phyloP scores from a whole-genome alignment of 2,888 invertebrate species.

The Melanchra persicariae region DNA sequence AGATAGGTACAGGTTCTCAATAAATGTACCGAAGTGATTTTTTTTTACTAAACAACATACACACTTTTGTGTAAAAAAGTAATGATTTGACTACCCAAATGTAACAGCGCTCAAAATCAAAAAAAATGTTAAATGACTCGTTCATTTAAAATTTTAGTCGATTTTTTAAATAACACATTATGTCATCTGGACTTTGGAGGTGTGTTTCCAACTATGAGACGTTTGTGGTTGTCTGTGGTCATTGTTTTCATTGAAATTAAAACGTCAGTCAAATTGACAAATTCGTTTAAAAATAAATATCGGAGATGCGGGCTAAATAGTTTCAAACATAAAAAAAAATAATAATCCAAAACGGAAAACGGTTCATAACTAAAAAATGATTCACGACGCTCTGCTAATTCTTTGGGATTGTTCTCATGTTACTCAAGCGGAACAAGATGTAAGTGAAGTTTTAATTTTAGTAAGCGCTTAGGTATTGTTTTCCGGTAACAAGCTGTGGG shows the following conservation, averaged over 20 bases:
- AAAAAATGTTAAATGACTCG: too few species aligned
- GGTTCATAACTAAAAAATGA: constrained; percentile 84
- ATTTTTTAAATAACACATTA: too few species aligned
- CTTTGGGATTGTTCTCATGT: constrained; percentile 91
- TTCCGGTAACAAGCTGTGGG: background rate
- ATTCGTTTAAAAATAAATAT: background rate
- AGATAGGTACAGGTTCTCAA: too few species aligned
- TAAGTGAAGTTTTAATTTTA: constrained; percentile 43
- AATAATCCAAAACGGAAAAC: background rate
- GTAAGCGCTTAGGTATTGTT: background rate
- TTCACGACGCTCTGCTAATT: constrained; percentile 92
- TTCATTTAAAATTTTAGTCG: too few species aligned
- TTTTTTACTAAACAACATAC: too few species aligned
- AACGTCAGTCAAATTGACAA: background rate
- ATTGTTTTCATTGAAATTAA: background rate
- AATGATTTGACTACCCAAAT: too few species aligned
- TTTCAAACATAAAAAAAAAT: background rate
- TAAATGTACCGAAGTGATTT: too few species aligned
- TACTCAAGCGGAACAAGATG: constrained; percentile 66
- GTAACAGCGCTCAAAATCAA: too few species aligned
- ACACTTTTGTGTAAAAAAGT: too few species aligned
- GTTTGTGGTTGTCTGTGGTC: background rate
- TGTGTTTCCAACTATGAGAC: too few species aligned
- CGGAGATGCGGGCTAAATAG: background rate
- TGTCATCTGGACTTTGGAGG: background rate